Conservation (phyloP, 2,797 vertebrate genomes). For the Distichodus sexfasciatus region DNA sequence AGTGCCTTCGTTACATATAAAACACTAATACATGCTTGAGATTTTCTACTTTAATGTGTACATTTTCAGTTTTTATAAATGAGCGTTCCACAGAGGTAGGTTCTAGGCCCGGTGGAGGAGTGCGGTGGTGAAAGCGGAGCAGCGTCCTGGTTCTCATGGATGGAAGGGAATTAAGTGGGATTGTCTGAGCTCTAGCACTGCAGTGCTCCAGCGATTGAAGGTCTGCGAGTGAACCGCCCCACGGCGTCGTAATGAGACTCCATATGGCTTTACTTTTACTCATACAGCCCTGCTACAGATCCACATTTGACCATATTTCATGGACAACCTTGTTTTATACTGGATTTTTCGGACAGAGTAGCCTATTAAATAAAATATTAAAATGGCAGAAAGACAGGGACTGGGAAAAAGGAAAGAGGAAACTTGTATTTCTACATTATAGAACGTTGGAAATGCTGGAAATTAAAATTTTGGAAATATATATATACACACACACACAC, state of each 20-base stretch:
- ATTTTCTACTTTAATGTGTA: background rate
- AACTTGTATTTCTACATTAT: too few relatives aligned
- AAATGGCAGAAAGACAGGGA: background rate
- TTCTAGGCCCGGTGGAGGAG: slow-evolving; percentile 52
- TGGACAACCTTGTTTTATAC: background rate
- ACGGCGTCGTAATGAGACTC: slow-evolving; percentile 63
- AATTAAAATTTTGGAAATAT: too few relatives aligned
- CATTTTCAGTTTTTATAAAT: background rate
- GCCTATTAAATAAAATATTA: too few relatives aligned
- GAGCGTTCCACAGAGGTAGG: slow-evolving; percentile 41
- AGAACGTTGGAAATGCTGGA: too few relatives aligned
- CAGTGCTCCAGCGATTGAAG: slow-evolving; percentile 56
- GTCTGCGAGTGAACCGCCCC: slow-evolving; percentile 61
- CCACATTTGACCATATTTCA: background rate
- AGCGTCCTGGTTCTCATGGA: slow-evolving; percentile 64
- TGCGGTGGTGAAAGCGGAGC: slow-evolving; percentile 57
- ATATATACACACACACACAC: too few relatives aligned
- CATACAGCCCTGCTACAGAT: background rate
- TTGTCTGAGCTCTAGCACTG: slow-evolving; percentile 64
- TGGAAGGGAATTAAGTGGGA: slow-evolving; percentile 67
- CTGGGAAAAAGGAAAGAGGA: too few relatives aligned
- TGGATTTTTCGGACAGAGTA: background rate
- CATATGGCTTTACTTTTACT: slow-evolving; percentile 49
- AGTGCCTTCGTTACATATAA: too few relatives aligned
- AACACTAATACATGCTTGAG: too few relatives aligned